Conservation (phyloP, 2,888 invertebrate species). For the Tupiocoris notatus region DNA sequence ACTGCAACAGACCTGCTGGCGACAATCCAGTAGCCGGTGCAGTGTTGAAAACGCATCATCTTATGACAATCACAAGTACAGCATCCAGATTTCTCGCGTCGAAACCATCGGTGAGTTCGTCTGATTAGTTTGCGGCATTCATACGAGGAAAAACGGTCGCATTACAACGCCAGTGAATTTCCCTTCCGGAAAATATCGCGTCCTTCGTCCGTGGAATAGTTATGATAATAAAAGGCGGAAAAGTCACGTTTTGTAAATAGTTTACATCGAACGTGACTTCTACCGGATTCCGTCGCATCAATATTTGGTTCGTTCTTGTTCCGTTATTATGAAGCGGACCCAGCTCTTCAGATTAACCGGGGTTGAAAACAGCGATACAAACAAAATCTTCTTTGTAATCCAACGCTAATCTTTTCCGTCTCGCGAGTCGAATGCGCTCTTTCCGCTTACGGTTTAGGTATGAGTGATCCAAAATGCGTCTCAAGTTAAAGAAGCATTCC, state of each 20-base stretch:
- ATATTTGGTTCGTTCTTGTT: slow-evolving; percentile 1
- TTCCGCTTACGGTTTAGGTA: no score
- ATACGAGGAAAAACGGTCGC: no score
- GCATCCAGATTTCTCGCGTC: background rate
- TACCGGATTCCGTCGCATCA: background rate
- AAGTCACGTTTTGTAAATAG: slow-evolving; percentile 33
- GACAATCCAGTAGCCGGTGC: background rate
- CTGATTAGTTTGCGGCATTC: no score
- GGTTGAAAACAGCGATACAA: no score
- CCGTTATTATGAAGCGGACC: background rate
- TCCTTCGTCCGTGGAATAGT: slow-evolving; percentile 4
- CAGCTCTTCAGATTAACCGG: background rate
- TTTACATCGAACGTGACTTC: slow-evolving; percentile 22
- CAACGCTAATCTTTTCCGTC: no score
- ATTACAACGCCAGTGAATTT: no score
- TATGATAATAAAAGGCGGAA: background rate
- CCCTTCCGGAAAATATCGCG: background rate
- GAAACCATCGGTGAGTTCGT: background rate
- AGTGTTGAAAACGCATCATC: background rate
- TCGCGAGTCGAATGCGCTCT: no score
- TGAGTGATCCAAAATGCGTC: no score
- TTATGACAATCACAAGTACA: background rate
- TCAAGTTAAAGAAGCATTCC: no score
- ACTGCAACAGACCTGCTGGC: background rate
- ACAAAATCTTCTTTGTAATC: no score